These are phyloP conservation scores for Adela reaumurella DNA, from an alignment of 2,888 invertebrate species.

Conservation along the genomic window DNA sequence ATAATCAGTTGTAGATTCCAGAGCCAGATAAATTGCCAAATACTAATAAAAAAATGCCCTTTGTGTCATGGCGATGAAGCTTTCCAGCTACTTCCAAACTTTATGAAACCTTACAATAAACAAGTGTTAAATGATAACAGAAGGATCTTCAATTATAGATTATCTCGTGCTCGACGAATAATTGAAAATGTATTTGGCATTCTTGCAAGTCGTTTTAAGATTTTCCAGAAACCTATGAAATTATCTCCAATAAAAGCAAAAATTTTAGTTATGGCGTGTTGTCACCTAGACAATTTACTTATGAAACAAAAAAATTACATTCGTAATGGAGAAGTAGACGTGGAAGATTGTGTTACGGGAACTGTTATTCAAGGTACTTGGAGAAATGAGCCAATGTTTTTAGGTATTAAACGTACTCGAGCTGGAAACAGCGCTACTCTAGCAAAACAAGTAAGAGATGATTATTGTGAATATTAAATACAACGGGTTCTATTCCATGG, in stretches of 20 bases:
- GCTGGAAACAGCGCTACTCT: no score
- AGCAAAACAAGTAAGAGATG: slow-evolving; percentile 4
- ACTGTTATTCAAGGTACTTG: no score
- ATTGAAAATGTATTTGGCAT: slow-evolving; percentile 10
- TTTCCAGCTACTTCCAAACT: neutral
- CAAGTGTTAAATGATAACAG: slow-evolving; percentile 5
- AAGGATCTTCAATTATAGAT: slow-evolving; percentile 8
- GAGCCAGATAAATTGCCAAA: slow-evolving; percentile 2
- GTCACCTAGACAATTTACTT: no score
- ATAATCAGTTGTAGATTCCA: slow-evolving; percentile 1
- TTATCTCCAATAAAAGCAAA: no score
- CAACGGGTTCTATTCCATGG: slow-evolving; percentile 8
- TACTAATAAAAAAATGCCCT: slow-evolving; percentile 1
- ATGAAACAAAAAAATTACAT: no score
- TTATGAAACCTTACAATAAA: slow-evolving; percentile 5
- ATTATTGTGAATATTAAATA: slow-evolving; percentile 7
- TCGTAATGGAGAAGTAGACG: no score
- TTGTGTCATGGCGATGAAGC: slow-evolving; percentile 4
- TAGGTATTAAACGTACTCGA: no score
- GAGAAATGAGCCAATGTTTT: no score
- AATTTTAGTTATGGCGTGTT: no score
- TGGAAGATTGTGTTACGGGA: no score
- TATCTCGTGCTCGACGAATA: slow-evolving; percentile 7
- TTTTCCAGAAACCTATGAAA: no score
- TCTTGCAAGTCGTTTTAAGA: no score